Base-by-base conservation (phyloP, 2,113 vertebrate species). In the Chaenocephalus aceratus region DNA sequence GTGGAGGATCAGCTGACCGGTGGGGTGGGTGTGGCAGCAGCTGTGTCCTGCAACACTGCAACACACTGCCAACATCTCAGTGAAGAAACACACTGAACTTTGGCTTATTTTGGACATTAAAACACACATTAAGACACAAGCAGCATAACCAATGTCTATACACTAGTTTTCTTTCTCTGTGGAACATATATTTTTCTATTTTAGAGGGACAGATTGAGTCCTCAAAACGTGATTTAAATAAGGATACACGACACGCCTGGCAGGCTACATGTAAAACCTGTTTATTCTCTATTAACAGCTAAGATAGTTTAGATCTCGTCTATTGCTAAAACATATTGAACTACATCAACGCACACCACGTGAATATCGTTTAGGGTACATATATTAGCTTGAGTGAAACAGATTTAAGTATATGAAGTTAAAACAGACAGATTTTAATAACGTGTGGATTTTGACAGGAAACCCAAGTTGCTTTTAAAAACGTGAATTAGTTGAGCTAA, bases 341-440 rank as follows among this genome's bases (percentile, higher is more conserved):
- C 8, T 26, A 11, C 3, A 6, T 34, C 5, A 49, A 14, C 6
- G 12, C 9, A 58, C 6, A 7, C 26, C 12, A 8, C 13, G 13
- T 7, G 6, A 46, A 44, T 12, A 10, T 6, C 15, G 5, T 18
- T 49, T 10, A 6, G 5, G 3, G n/a, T 14, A 13, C 13, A 14
- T 59, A 1, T 34, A 15, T 34, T 14, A 34, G 9, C 15, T 66
- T 14, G 5, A 34, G 30, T 4, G 1, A 2, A 11, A 6, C 14
- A 16, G 4, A 34, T 58, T 15, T 15, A 15, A 14, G 5, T 7
- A 23, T 5, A 2, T 10, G 15, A 15, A 16, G 2, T 16, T 4
- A 0, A 9, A 52, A n/a, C 9, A 9, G 18, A 10, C 6, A 0
- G 41, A 51, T 11, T 12, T 0, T 16, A 26, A 0, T 9, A 4